Conservation (phyloP, 2,888 invertebrate genomes). For the Parnassius orleans region DNA sequence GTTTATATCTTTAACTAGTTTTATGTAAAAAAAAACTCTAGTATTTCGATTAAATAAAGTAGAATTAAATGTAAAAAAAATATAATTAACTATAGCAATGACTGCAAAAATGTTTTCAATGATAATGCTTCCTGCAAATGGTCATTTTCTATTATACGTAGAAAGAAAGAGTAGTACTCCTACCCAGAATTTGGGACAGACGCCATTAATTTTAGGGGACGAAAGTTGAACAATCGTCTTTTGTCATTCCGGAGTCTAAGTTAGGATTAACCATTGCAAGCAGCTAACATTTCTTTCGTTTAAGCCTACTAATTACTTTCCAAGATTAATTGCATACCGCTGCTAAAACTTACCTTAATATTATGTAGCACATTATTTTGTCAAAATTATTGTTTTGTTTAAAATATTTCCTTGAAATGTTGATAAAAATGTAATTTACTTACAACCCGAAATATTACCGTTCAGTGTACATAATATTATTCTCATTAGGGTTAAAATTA, state of each 20-base stretch:
- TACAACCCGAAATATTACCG: too few relatives aligned
- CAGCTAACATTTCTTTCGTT: slow-evolving; percentile 15
- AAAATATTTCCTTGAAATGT: too few relatives aligned
- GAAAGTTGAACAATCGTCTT: neutral
- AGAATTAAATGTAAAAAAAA: too few relatives aligned
- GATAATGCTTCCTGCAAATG: neutral
- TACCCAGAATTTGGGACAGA: neutral
- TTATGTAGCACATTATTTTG: too few relatives aligned
- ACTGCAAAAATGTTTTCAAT: slow-evolving; percentile 2
- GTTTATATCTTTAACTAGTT: too few relatives aligned
- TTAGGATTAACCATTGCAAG: slow-evolving; percentile 18
- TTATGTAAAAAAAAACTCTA: too few relatives aligned
- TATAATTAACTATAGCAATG: too few relatives aligned
- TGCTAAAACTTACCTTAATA: neutral
- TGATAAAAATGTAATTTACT: too few relatives aligned
- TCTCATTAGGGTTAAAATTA: too few relatives aligned
- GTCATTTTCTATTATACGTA: neutral
- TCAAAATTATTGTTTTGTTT: too few relatives aligned
- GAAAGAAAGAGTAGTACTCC: neutral
- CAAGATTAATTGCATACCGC: neutral
- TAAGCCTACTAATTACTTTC: slow-evolving; percentile 5
- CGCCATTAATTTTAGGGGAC: neutral
- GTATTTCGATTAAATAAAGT: too few relatives aligned
- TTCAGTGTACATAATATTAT: too few relatives aligned
- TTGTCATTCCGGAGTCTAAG: slow-evolving; percentile 6